phyloP scores from a whole-genome alignment of 2,113 vertebrate species.

The Zosterops hypoxanthus region DNA sequence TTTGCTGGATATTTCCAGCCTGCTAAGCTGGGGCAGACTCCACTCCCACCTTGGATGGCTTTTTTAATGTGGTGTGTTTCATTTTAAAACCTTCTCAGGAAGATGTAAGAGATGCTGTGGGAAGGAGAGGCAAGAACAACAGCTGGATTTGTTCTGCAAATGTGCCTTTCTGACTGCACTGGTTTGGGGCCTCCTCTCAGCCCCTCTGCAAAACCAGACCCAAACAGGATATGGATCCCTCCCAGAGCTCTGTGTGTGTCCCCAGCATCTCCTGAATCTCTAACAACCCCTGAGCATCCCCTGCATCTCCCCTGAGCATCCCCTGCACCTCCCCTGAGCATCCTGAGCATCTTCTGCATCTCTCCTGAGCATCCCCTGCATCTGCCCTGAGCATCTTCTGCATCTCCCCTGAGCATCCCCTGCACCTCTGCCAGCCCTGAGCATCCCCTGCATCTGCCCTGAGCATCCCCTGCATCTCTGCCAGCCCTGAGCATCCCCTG shows the following conservation, averaged over 20 bases:
- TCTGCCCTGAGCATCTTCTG: too few species aligned
- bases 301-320: not conserved
- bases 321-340: not conserved
- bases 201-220: not conserved
- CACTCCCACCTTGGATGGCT: not conserved
- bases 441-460: not conserved
- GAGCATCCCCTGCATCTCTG: not conserved
- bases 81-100: not conserved
- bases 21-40: not conserved
- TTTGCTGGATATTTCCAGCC: not conserved
- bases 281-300: not conserved
- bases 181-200: not conserved
- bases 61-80: not conserved
- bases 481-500: not conserved
- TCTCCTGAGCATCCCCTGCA: not conserved
- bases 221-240: not conserved
- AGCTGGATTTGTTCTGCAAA: not conserved
- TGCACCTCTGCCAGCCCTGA: not conserved
- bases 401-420: not conserved
- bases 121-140: not conserved
- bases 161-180: not conserved
- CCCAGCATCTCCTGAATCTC: not conserved
- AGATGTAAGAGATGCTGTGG: fast-evolving
- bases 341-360: too few species aligned
- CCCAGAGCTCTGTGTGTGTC: not conserved